phyloP scores from a whole-genome alignment of 2,888 invertebrate species.

The Drosophila subsilvestris region DNA sequence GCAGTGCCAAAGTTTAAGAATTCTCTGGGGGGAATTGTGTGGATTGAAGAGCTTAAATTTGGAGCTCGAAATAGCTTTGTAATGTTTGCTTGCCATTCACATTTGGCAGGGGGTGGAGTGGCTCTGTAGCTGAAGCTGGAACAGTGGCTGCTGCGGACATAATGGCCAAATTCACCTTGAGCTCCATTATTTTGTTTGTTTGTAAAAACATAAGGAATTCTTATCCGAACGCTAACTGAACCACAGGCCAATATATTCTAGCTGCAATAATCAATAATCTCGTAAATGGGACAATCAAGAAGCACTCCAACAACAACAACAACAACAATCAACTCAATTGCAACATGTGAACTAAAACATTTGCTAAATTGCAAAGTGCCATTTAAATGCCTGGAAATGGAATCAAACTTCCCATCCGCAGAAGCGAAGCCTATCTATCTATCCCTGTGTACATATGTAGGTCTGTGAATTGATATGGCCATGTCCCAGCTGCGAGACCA shows the following conservation, averaged over 20 bases:
- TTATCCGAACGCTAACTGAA: no score
- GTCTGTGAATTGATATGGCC: neutral
- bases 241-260: no score
- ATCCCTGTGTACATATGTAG: neutral
- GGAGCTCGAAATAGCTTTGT: constrained; percentile 70
- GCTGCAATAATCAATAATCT: neutral
- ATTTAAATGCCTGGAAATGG: neutral
- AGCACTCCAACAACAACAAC: no score
- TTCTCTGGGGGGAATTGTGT: constrained; percentile 56
- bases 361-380: neutral
- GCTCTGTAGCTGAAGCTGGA: neutral
- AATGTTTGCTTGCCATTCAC: constrained; percentile 68
- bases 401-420: neutral
- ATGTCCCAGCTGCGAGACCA: neutral
- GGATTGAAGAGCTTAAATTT: constrained; percentile 69
- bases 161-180: constrained; percentile 11
- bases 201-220: no score
- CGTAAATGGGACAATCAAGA: neutral
- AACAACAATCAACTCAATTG: neutral
- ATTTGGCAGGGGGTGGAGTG: constrained; percentile 50
- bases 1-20: constrained; percentile 53
- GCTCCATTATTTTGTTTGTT: no score
- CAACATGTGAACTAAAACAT: neutral
- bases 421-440: neutral
- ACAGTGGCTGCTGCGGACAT: no score